phyloP scores from a whole-genome alignment of 2,113 vertebrate species.

The Piliocolobus tephrosceles region DNA sequence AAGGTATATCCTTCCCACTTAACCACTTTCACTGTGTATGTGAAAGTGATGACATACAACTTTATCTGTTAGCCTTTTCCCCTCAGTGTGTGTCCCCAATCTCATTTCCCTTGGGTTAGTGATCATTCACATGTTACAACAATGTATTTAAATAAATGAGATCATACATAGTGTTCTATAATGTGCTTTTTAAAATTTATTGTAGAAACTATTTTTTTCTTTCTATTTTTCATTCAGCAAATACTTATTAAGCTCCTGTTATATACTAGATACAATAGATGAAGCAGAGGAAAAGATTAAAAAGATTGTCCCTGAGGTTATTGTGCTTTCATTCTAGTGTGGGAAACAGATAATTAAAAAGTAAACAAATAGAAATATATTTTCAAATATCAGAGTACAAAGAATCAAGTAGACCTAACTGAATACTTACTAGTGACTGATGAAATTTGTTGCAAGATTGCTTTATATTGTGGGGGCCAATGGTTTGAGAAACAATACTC shows the following conservation, averaged over 20 bases:
- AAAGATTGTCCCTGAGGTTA: neutral
- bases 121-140: neutral
- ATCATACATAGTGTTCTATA: neutral
- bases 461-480: neutral
- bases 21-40: neutral
- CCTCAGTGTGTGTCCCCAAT: neutral
- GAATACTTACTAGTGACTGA: neutral
- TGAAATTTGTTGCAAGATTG: neutral
- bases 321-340: neutral
- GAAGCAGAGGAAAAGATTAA: constrained; percentile 1
- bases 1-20: neutral
- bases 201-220: too few relatives aligned
- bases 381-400: neutral
- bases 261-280: neutral
- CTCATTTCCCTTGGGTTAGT: neutral
- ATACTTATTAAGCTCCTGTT: neutral
- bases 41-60: neutral
- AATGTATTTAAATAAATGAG: neutral
- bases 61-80: neutral
- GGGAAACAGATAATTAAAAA: neutral
- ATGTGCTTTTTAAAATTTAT: neutral
- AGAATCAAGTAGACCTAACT: neutral
- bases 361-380: neutral
- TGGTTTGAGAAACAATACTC: neutral
- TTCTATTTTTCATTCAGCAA: neutral